Evolutionary conservation across 2,888 invertebrate species (phyloP).

Genomic region (Lasius platythorax): DNA sequence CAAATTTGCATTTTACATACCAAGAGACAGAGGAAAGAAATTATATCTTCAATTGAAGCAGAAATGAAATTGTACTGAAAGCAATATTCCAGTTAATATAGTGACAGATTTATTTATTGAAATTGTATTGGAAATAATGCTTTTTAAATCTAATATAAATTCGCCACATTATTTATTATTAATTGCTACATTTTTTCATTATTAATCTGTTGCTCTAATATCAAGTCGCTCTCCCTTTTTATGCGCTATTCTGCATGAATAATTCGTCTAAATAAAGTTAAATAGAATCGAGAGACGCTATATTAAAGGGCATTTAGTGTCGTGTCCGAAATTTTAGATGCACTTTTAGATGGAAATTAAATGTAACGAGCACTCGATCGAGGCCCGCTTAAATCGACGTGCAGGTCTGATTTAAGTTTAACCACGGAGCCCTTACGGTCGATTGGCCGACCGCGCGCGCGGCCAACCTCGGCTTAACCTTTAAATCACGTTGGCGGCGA

Average conservation of each 20-base stretch:
- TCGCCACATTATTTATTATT: neutral
- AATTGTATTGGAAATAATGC: neutral
- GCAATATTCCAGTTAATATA: neutral
- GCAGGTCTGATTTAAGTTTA: slow-evolving; percentile 52
- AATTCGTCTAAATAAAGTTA: neutral
- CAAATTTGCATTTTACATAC: neutral
- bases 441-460: slow-evolving; percentile 49
- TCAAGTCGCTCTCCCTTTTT: neutral
- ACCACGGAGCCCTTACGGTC: slow-evolving; percentile 52
- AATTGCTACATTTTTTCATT: neutral
- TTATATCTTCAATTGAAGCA: neutral
- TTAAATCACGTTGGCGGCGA: slow-evolving; percentile 54
- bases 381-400: slow-evolving; percentile 46
- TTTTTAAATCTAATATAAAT: neutral
- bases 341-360: slow-evolving; percentile 26
- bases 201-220: neutral
- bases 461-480: slow-evolving; percentile 54
- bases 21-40: neutral
- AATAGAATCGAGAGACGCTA: neutral
- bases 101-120: neutral
- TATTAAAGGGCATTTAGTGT: neutral
- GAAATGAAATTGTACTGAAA: neutral
- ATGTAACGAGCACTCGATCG: slow-evolving; percentile 44
- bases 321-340: slow-evolving; percentile 6
- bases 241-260: neutral